Evolutionary conservation across 1,140 invertebrate species (phyloP), one percentile per base, ranked within the genome.

Genomic region (Venustaconcha ellipsiformis): DNA sequence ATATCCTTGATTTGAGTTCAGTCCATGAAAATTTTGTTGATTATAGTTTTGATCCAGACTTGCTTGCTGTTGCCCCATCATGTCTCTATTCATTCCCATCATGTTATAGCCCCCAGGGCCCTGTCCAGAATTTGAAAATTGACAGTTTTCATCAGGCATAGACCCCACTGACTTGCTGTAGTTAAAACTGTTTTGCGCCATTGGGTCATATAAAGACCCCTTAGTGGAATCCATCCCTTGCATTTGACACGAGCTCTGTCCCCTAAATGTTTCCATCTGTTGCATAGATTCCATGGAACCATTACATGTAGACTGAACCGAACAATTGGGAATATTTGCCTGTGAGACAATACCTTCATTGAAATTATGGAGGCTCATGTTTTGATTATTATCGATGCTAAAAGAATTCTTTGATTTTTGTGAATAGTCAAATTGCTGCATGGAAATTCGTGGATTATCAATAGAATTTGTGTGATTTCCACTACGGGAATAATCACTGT

Each of bases 341-440:
- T 71, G 72, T 55, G 59, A 75, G 18, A 65, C 57, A n/a, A 79
- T 71, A 74, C 62, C 68, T 37, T 79, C 73, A 81, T 79, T 81
- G 56, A 71, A 83, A 70, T 79, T 77, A 56, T 84, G 82, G 67
- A 87, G 82, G 78, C 86, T 80, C 74, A 84, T 79, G 73, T 87
- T 87, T 78, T 87, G 84, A 72, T 85, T 85, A 71, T 75, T 81
- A 75, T 87, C 83, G 74, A 86, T 80, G 69, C 82, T 82, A 72
- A 79, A 86, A 26, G 77, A 72, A 62, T 74, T 75, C 62, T 77
- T 78, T 69, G 77, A 67, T 66, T 82, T 81, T 71, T 80, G 65
- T 67, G 79, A 57, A 68, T 72, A 84, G 67, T 83, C 80, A 74
- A 80, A 83, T n/a, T 71, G 79, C 65, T 83, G 84, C 75, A 79